Base-by-base conservation (phyloP, 2,888 invertebrate genomes). In the Teleiodes luculella region DNA sequence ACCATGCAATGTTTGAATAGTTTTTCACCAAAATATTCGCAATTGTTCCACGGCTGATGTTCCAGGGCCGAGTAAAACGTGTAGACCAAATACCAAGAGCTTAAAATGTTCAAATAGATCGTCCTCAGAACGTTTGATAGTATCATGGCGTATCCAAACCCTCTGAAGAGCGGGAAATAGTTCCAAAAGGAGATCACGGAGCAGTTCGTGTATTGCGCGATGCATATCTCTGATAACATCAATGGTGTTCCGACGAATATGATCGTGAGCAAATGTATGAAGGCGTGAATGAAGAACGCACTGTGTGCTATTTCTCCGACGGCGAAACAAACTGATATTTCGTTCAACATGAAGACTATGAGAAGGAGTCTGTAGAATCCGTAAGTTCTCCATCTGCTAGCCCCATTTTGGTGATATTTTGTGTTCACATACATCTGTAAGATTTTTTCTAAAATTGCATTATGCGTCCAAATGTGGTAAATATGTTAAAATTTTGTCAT, bases 261-360 rank as follows among this genome's bases (percentile, higher is more conserved):
- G n/a, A 77, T 66, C 33, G 76, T 58, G 10, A 75, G 10, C 24
- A 70, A 45, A 61, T 83, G 75, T 46, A 85, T 50, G 5, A 59
- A 3, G 35, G 65, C 65, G 57, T 78, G 74, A 2, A 75, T 53
- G 57, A 81, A 86, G 59, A 77, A 82, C 53, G 80, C 81, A 53
- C 66, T 71, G 55, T 83, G 78, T 3, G 86, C 75, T 59, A 86
- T 71, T 49, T 79, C 75, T 3, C 72, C 61, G 2, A 80, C 76
- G 45, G 70, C 65, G 47, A 72, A 72, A 56, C 76, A 71, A 6
- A 82, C 52, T 1, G 82, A 62, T 4, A 71, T 61, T 65, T 87
- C 86, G 54, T 83, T 84, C 70, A 85, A 67, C 83, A 86, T 84
- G 81, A 83, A 85, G 20, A 72, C 76, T 75, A 78, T 82, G 51